Conservation (phyloP, 1,140 invertebrate genomes). For the Hylyphantes graminicola region DNA sequence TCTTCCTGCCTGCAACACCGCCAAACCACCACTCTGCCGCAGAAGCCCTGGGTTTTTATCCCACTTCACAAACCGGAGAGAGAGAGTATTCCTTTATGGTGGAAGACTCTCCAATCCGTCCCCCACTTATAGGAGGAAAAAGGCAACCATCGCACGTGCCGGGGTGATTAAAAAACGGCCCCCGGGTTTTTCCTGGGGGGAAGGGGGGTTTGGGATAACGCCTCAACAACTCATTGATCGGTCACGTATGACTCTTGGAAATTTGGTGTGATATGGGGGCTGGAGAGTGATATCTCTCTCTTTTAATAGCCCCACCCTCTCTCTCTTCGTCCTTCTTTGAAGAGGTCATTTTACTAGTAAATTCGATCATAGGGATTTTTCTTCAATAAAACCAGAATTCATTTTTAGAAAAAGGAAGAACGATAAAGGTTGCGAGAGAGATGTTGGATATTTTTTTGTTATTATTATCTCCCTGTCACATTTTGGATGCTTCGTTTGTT, state of each 20-base stretch:
- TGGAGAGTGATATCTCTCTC: slow-evolving; percentile 21
- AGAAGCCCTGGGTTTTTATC: not conserved
- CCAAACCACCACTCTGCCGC: slow-evolving; percentile 14
- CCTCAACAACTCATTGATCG: slow-evolving; percentile 50
- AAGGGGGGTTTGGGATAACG: slow-evolving; percentile 29
- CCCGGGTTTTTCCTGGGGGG: slow-evolving; percentile 6
- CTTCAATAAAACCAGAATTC: slow-evolving; percentile 23
- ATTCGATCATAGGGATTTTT: slow-evolving; percentile 34
- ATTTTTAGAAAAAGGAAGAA: not conserved
- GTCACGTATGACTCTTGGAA: slow-evolving; percentile 43
- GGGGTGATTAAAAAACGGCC: slow-evolving; percentile 47
- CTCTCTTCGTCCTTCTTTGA: not conserved
- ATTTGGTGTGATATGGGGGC: slow-evolving; percentile 18
- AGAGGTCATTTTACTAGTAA: slow-evolving; percentile 47
- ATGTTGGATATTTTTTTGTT: not conserved
- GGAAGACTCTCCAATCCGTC: slow-evolving; percentile 11
- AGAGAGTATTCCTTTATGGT: slow-evolving; percentile 30
- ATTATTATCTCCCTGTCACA: not conserved
- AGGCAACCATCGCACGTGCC: slow-evolving; percentile 50
- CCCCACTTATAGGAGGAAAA: slow-evolving; percentile 17
- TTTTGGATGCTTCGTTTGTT: not conserved
- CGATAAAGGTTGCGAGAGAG: slow-evolving; percentile 1
- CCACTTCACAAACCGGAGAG: slow-evolving; percentile 21
- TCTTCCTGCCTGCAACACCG: slow-evolving; percentile 23
- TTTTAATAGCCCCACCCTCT: slow-evolving; percentile 16